Evolutionary conservation across 2,888 invertebrate genomes (phyloP).

Genomic region (Drosophila paramelanica): DNA sequence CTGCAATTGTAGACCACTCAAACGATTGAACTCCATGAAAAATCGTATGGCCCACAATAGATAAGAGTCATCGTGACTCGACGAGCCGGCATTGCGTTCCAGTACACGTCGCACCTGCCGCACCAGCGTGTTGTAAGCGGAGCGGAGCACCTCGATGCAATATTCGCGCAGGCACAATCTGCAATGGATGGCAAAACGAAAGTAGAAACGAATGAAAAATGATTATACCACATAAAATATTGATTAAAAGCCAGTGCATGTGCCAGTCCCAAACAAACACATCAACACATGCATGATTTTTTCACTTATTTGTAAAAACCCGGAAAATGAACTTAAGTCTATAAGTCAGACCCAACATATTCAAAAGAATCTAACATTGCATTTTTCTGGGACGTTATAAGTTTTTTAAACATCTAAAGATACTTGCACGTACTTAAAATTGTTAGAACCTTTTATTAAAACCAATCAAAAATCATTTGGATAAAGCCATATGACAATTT

Average conservation of each 20-base stretch:
- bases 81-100: constrained; percentile 88
- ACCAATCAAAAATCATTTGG: no score
- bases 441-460: no score
- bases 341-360: not conserved
- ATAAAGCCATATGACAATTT: no score
- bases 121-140: constrained; percentile 97
- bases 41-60: constrained; percentile 97
- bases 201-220: constrained; percentile 63
- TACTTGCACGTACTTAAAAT: no score
- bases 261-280: constrained; percentile 14
- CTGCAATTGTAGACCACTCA: constrained; percentile 93
- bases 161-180: constrained; percentile 96
- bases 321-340: not conserved
- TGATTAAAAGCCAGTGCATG: constrained; percentile 67
- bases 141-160: constrained; percentile 95
- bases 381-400: no score
- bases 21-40: constrained; percentile 98
- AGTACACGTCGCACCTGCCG: constrained; percentile 92
- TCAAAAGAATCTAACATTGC: no score
- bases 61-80: constrained; percentile 96
- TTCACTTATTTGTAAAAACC: not conserved
- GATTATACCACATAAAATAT: constrained; percentile 77
- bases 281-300: not conserved
- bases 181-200: constrained; percentile 42
- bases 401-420: no score